Base-by-base conservation (phyloP, 1,140 invertebrate genomes). In the Dendrolimus kikuchii region DNA sequence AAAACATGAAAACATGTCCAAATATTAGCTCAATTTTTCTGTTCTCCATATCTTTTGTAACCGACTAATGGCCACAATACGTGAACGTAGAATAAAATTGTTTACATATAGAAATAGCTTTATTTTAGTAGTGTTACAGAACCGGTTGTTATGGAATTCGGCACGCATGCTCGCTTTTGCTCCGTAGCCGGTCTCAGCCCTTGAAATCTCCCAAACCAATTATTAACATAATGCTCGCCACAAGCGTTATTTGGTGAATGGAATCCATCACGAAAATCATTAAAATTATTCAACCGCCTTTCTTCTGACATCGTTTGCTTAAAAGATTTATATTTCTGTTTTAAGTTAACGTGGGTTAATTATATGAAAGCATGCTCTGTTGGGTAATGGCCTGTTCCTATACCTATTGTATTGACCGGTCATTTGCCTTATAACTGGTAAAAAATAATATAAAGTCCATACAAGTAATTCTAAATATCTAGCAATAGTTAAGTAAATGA, bases 201-300 rank as follows among this genome's bases (percentile, higher is more conserved):
- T 69, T 59, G 55, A 64, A 60, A 68, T 68, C 63, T 63, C 59
- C 61, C 59, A 66, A 72, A 67, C 64, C 67, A 60, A 74, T 75
- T 72, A 79, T 80, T 78, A 76, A 66, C 64, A 60, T 77, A 78
- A 73, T 71, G 59, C 60, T 52, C 55, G 58, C 64, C 64, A 72
- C 59, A 64, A 76, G 63, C 62, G 70, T 72, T 79, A 74, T 76
- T 77, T 71, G 65, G 66, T 59, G 64, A 77, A 77, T 48, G 55
- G 58, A 74, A 73, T 76, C 55, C 70, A 81, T 79, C 70, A 72
- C 44, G 65, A 69, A 77, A 77, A 81, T 76, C 45, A 72, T 74
- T 73, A 58, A 76, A 77, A 79, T 77, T 75, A 71, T 59, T 23
- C 23, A 23, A 23, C 23, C 23, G 23, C 23, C 23, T 23, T 23